Conservation (phyloP, 2,797 vertebrate species). For the Manis pentadactyla region DNA sequence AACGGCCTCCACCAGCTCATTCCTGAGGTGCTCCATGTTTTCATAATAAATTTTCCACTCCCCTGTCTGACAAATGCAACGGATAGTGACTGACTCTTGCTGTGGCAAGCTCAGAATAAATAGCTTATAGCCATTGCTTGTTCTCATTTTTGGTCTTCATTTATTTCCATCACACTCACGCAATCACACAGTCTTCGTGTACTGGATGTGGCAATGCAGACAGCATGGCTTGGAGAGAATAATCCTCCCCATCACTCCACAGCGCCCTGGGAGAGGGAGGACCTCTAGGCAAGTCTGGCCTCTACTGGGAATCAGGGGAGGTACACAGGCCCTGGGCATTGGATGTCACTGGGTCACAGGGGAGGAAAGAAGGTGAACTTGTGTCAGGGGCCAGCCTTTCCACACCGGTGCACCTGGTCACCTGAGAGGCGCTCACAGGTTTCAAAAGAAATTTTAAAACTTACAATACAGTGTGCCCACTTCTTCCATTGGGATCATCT, state of each 20-base stretch:
- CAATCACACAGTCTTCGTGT: no score
- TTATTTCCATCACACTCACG: no score
- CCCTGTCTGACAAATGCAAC: neutral
- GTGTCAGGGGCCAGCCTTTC: neutral
- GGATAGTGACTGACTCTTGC: no score
- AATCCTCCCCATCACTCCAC: no score
- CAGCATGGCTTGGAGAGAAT: no score
- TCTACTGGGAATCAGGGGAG: neutral
- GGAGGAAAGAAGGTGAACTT: neutral
- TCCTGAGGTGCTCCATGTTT: neutral
- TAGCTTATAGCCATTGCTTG: neutral
- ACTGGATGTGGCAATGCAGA: no score
- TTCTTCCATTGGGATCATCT: neutral
- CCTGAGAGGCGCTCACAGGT: neutral
- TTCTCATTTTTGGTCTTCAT: neutral
- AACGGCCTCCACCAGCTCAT: neutral
- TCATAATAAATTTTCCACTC: neutral
- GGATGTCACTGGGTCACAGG: neutral
- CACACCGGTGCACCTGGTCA: neutral
- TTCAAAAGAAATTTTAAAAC: neutral
- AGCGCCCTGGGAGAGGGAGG: neutral
- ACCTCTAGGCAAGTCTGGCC: neutral
- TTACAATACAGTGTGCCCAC: neutral
- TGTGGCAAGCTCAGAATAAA: neutral
- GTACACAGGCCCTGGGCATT: neutral